Base-by-base conservation (phyloP, 2,888 invertebrate species). In the Palloptera scutellata region DNA sequence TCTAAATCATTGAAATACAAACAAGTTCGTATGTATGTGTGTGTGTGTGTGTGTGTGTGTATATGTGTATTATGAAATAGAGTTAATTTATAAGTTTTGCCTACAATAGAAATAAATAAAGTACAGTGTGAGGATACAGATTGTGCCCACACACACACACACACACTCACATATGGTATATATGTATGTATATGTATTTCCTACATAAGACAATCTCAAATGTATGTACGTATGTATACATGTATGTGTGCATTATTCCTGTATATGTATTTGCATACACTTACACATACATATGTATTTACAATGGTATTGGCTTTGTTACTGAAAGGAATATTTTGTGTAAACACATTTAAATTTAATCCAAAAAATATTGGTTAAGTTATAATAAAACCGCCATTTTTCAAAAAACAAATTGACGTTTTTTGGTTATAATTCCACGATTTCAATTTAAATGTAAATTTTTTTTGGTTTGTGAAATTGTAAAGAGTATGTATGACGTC, bases 381-480 rank as follows among this genome's bases (percentile, higher is more conserved):
- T 66, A 66, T 57, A 66, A 66, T 66, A 55, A 66, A 66, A 66
- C 57, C 60, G 42, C 67, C 42, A 73, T 73, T 73, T 72, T 71
- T 73, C 73, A 72, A 67, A 73, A 48, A 73, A 72, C 68, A 72
- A 72, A 73, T 73, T 72, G 71, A 72, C 72, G 72, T 73, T 70
- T 72, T 72, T 72, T 70, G 71, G 70, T 70, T 68, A 68, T 72
- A 69, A 66, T 66, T 66, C 63, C 65, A 42, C 64, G 70, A 72
- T 70, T 73, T 72, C 69, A 73, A 73, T 73, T 73, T 73, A 73
- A 71, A 73, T 73, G 73, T 71, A 71, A 73, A 73, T 73, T 73
- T 73, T 65, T 52, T 52, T 17, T 15, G 30, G 53, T 41, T 41
- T 13, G 5, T 48, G 48, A 15, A 48, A 48, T 48, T 48, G 48